Evolutionary conservation across 1,140 invertebrate genomes (phyloP).

Genomic region (Bombus superbus): DNA sequence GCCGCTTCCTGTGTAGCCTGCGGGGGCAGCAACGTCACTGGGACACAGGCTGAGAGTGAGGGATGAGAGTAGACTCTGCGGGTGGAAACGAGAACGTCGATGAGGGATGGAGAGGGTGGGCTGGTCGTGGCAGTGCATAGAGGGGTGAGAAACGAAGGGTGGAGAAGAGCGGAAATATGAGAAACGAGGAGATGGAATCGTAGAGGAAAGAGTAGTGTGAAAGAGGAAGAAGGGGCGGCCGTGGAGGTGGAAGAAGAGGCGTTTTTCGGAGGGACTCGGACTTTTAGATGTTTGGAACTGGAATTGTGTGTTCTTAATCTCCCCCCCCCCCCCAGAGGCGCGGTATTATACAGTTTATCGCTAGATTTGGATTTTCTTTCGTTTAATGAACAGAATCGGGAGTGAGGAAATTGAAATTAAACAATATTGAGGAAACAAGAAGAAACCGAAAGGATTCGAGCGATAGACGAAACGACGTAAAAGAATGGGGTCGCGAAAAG

Average conservation of each 20-base stretch:
- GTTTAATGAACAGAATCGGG: too few species aligned
- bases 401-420: too few species aligned
- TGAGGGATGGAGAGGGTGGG: neutral
- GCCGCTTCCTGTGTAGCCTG: slow-evolving; percentile 35
- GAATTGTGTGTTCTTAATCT: too few species aligned
- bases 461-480: neutral
- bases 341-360: too few species aligned
- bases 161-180: slow-evolving; percentile 2
- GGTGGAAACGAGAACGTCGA: neutral
- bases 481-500: too few species aligned
- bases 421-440: too few species aligned
- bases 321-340: too few species aligned
- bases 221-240: neutral
- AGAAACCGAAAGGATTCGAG: neutral
- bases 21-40: slow-evolving; percentile 59
- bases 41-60: slow-evolving; percentile 62
- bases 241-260: too few species aligned
- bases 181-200: neutral
- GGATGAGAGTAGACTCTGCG: slow-evolving; percentile 45
- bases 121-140: slow-evolving; percentile 2
- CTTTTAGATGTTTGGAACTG: neutral
- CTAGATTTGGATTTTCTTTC: too few species aligned
- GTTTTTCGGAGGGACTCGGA: neutral
- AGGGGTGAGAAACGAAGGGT: slow-evolving; percentile 29
- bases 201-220: neutral